These are phyloP conservation scores for Zoanthus sansibaricus DNA, from an alignment of 92 coral and sea anemone species.

Conservation along the genomic window DNA sequence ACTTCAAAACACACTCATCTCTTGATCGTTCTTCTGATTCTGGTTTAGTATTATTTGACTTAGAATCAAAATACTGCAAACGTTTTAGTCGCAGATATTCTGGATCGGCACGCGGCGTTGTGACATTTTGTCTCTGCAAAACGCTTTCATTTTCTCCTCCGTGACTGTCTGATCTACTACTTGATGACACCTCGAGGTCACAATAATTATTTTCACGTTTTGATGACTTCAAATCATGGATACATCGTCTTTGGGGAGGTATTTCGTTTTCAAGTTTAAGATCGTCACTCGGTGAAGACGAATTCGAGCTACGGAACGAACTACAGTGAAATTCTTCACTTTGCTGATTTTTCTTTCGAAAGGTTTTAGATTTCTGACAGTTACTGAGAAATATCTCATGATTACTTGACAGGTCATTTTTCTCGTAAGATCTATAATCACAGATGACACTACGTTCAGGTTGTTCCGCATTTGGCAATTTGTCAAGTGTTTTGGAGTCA, in stretches of 20 bases:
- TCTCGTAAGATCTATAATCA: slow-evolving; percentile 36
- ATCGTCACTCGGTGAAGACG: slow-evolving; percentile 9
- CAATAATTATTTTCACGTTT: background rate
- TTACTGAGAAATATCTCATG: slow-evolving; percentile 11
- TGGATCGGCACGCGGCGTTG: slow-evolving; percentile 69
- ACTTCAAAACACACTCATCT: background rate
- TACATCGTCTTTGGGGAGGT: background rate
- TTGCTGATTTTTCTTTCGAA: background rate
- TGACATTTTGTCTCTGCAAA: background rate
- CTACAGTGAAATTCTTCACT: background rate
- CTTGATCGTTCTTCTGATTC: slow-evolving; percentile 8
- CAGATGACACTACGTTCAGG: slow-evolving; percentile 48
- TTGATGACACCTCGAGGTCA: background rate
- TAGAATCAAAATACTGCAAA: slow-evolving; percentile 60
- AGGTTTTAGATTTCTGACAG: background rate
- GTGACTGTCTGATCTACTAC: background rate
- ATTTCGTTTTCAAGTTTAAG: background rate
- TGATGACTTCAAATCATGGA: background rate
- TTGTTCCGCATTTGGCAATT: slow-evolving; percentile 39
- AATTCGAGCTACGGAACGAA: background rate
- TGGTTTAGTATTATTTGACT: background rate
- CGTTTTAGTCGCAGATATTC: slow-evolving; percentile 81
- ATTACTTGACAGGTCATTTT: slow-evolving; percentile 11
- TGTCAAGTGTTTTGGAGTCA: slow-evolving; percentile 46
- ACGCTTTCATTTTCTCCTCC: slow-evolving; percentile 15